Percentiles rank a stretch among this genome's conserved stretches.
Conservation (phyloP, 1,140 invertebrate genomes). For the Trigoniulus corallinus region DNA sequence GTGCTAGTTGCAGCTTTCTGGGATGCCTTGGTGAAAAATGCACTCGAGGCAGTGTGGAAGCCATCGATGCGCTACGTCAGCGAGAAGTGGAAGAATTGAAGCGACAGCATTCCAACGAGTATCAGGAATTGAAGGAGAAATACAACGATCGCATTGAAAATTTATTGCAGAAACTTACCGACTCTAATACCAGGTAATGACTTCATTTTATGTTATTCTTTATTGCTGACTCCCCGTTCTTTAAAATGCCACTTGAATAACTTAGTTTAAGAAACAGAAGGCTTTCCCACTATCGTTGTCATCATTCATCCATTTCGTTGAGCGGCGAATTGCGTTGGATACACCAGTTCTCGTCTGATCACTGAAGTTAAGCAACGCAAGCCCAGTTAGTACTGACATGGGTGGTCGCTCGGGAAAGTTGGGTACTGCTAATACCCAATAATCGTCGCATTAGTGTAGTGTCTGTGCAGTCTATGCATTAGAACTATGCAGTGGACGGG, state of each 20-base stretch:
- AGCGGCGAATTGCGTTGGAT: too few species aligned
- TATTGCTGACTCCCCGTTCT: neutral
- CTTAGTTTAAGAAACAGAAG: too few species aligned
- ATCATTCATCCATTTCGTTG: too few species aligned
- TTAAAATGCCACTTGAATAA: neutral
- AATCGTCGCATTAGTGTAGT: too few species aligned
- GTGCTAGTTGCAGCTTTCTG: neutral
- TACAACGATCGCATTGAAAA: constrained; percentile 63
- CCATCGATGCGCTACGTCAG: constrained; percentile 22
- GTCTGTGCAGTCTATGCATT: too few species aligned
- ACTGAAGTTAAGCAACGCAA: too few species aligned
- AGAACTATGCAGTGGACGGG: too few species aligned
- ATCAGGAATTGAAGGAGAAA: constrained; percentile 31
- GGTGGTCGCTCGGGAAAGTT: too few species aligned
- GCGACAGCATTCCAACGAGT: constrained; percentile 39
- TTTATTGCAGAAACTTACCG: constrained; percentile 53
- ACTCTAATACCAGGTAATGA: constrained; percentile 44
- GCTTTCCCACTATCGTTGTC: too few species aligned
- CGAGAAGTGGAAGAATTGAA: constrained; percentile 52
- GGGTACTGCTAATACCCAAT: too few species aligned
- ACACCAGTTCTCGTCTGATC: too few species aligned
- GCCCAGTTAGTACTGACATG: too few species aligned
- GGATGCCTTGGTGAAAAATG: neutral
- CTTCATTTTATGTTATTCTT: neutral
- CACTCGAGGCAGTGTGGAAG: neutral